Evolutionary conservation across 2,888 invertebrate genomes (phyloP), one percentile per base, ranked within the genome.

Genomic region (Philereme transversata): DNA sequence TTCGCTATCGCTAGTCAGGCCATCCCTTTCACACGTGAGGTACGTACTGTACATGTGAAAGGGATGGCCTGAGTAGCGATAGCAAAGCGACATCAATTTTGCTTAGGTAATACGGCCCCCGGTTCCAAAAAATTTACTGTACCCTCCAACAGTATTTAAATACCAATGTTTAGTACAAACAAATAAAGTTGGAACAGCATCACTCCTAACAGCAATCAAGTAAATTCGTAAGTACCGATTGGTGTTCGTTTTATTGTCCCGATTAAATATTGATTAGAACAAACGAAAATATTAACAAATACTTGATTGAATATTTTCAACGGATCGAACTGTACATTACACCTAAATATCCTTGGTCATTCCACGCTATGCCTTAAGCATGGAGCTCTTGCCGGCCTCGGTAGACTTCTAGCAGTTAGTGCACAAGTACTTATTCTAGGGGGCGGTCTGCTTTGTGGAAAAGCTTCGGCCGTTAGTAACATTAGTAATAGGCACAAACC

Each of bases 401-500:
- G 64, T 80, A 79, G 69, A 67, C 80, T 84, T 81, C 77, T 85
- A 86, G 87, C 87, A 82, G 89, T 89, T 90, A 90, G 90, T 88
- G 84, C 86, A 86, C 84, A 82, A 70, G 76, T 78, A 76, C 77
- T 83, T 83, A 82, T 72, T 75, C 79, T 86, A 81, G 68, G 49
- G 44, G 83, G 81, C 77, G 78, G 76, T 81, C 79, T 79, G 81
- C 83, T 78, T 76, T 70, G 76, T 51, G 60, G 66, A 67, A 81
- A 78, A 76, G 81, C 78, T 65, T 83, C 81, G 76, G 80, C 82
- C 77, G 74, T 74, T 70, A 88, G 75, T 71, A 90, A 73, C 74
- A 88, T 74, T 77, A 92, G 75, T 74, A 91, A 79, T 66, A 92
- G 81, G 74, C 88, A 93, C 93, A 93, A 93, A 93, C 93, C 93